Base-by-base conservation (phyloP, 2,888 invertebrate species). In the Tenthredo notha region DNA sequence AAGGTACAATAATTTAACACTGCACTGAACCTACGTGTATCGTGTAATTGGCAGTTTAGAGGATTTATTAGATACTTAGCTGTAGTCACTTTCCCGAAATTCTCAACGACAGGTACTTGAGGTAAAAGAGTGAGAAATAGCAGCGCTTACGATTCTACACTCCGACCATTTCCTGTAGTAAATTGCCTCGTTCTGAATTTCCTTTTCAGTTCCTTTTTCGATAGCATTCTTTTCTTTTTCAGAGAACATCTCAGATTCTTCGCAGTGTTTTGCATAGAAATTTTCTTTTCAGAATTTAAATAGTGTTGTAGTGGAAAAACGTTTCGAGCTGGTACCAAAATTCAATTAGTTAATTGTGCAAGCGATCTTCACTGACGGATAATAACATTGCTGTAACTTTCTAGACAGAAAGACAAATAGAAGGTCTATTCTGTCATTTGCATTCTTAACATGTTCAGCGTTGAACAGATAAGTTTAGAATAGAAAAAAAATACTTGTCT, bases 51-150 rank as follows among this genome's bases (percentile, higher is more conserved):
- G 43, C 21, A 74, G 25, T 47, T 40, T 21, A 9, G 9, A 43
- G 40, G 21, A 43, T 74, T 74, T 21, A 74, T 74, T n/a, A 12
- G 25, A 21, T n/a, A 33, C n/a, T 29, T 21, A 18, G 25, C 77
- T 74, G 77, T 25, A 77, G 7, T 77, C 29, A 47, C 29, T 54
- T 33, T 33, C 29, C 33, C 29, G 54, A 54, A 29, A 54, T 15
- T 50, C 54, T 29, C 33, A 25, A 18, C 47, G 50, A 47, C 21
- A 75, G 47, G 47, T 47, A 75, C 47, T 75, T 47, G 10, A 47
- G 47, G 47, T 75, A 40, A 75, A 47, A 47, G 75, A 75, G 47
- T 54, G 77, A 58, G 61, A 40, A 80, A 80, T 61, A 37, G 58
- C 61, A 18, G 7, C 21, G 37, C 15, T 80, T 37, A 80, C 58